Evolutionary conservation across 2,113 vertebrate genomes (phyloP), one percentile per base, ranked within the genome.

Genomic region (Trinectes maculatus): DNA sequence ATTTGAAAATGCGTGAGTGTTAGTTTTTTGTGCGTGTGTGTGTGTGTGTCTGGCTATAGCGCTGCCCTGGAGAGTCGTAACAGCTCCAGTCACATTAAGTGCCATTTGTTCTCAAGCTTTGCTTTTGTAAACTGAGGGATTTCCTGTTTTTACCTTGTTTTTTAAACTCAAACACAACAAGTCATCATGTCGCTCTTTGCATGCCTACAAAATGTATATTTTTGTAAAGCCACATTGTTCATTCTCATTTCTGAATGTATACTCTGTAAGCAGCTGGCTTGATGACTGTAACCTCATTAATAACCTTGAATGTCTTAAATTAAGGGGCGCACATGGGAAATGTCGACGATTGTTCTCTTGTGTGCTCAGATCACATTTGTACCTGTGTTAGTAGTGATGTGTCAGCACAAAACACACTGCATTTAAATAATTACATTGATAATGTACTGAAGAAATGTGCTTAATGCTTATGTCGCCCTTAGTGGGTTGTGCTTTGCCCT

Each of bases 181-280:
- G 68, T 52, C 61, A 31, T 62, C n/a, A 36, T 33, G 54, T 58
- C 34, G 28, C 70, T 53, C 49, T 39, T 24, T 64, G 77, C 63
- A 54, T 77, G 65, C 47, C 76, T 73, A 71, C 76, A 68, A 87
- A 85, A 85, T 82, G 77, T 89, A 73, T 89, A 91, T 91, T 91
- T 91, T 91, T 91, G 76, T 89, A 88, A 79, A 82, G 65, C 79
- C 57, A 4, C 47, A 39, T 33, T 5, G 57, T 73, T 29, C 39
- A 65, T 44, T 49, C 36, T 43, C 4, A 39, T 61, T 64, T 75
- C 18, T 31, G 42, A 87, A 85, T 82, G 80, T 84, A 72, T 11
- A 18, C 53, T 42, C 53, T 34, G 21, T 60, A 59, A 72, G 56
- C 65, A 74, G 63, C 58, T 52, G 12, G 70, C 67, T 44, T 19